A percentile compares a stretch with the other conserved stretches of the same genome.
Conservation (phyloP, 30 jellyfish, hydroid and myxozoan species). For the Aurelia sp. region DNA sequence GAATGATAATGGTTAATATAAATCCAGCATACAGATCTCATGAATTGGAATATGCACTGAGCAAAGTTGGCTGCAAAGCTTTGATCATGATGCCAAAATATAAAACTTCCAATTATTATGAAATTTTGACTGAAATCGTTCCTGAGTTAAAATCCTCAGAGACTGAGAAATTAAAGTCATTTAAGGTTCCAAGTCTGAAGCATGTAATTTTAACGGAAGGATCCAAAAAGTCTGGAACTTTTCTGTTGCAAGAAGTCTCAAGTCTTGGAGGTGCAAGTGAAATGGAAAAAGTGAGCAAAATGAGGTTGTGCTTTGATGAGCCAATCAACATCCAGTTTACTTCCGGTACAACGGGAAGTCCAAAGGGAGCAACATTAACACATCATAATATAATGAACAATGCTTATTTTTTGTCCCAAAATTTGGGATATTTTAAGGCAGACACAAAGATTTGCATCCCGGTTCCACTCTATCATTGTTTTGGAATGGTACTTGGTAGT, state of each 20-base stretch:
- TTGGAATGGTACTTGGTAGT: conserved; percentile 98
- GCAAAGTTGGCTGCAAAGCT: conserved; percentile 86
- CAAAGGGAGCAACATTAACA: conserved; percentile 92
- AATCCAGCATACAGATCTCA: conserved; percentile 84
- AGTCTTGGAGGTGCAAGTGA: conserved; percentile 66
- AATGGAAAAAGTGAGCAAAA: neutral
- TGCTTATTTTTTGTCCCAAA: conserved; percentile 69
- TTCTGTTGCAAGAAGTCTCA: conserved; percentile 56
- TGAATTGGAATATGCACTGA: conserved; percentile 83
- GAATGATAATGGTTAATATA: conserved; percentile 89
- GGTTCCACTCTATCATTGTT: conserved; percentile 95
- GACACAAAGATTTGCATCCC: conserved; percentile 89
- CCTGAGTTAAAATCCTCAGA: conserved; percentile 69
- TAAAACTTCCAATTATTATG: conserved; percentile 82
- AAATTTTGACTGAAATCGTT: conserved; percentile 41
- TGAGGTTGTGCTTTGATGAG: conserved; percentile 81
- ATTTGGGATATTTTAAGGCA: conserved; percentile 48
- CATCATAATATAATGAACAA: conserved; percentile 91
- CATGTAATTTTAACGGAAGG: conserved; percentile 61
- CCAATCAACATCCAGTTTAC: conserved; percentile 95
- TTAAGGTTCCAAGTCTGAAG: conserved; percentile 42
- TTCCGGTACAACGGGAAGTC: conserved; percentile 99
- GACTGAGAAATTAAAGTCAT: conserved; percentile 68
- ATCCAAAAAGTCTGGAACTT: conserved; percentile 65
- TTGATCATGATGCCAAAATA: conserved; percentile 75